These are phyloP conservation scores for Drosophila quinaria DNA, from an alignment of 2,888 invertebrate genomes.

Conservation along the genomic window DNA sequence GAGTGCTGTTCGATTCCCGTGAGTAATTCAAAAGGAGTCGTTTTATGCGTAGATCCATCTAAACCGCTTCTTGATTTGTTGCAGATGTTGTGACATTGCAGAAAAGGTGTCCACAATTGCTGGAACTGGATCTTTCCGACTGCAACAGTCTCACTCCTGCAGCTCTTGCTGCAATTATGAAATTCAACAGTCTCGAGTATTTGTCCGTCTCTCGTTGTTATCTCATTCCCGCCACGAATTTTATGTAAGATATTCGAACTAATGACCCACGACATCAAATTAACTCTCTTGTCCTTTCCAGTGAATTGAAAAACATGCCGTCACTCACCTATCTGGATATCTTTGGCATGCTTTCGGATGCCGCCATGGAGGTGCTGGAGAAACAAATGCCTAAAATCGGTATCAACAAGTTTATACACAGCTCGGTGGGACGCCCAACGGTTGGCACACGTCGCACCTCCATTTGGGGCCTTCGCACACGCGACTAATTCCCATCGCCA, in stretches of 20 bases:
- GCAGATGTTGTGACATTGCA: constrained; percentile 90
- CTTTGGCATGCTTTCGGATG: constrained; percentile 91
- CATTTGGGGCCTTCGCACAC: constrained; percentile 94
- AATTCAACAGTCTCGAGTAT: constrained; percentile 89
- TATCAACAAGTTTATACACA: constrained; percentile 92
- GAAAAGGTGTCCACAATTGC: constrained; percentile 89
- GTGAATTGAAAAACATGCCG: constrained; percentile 88
- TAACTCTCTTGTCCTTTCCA: constrained; percentile 60
- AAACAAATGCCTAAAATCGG: constrained; percentile 88
- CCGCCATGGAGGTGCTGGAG: constrained; percentile 87
- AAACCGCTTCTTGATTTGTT: neutral
- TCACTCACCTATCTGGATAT: constrained; percentile 92
- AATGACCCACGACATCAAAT: neutral
- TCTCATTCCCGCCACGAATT: constrained; percentile 89
- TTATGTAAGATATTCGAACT: constrained; percentile 88
- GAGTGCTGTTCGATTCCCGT: constrained; percentile 91
- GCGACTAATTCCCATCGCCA: constrained; percentile 88
- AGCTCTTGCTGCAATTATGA: constrained; percentile 87
- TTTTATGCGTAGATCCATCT: neutral
- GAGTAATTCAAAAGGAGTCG: constrained; percentile 82
- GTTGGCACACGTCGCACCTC: constrained; percentile 94
- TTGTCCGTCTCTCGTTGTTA: constrained; percentile 94
- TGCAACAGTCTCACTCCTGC: constrained; percentile 90
- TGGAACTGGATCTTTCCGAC: constrained; percentile 96
- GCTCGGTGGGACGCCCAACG: constrained; percentile 95